Base-by-base conservation (phyloP, 2,113 vertebrate species). In the Emydura subglobosa region DNA sequence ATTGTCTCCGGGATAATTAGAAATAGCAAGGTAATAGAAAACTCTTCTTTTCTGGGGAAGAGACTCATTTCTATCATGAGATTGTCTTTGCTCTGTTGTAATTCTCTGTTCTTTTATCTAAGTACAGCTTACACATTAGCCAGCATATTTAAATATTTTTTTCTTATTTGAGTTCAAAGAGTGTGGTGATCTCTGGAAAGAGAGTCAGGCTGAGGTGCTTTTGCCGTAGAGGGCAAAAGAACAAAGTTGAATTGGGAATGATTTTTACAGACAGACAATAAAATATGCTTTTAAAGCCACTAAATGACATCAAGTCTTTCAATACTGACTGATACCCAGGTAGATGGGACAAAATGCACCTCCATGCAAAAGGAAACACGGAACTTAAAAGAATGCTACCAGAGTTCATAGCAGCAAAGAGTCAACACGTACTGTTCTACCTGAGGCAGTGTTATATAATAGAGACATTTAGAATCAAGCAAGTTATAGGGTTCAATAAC, bases 381-480 rank as follows among this genome's bases (percentile, higher is more conserved):
- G 49, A 47, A 47, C 24, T 4, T 79, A 65, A 59, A 4, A 76
- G 4, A 5, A 21, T 53, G 10, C 49, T 61, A 54, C 1, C 90
- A 25, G 7, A 79, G 24, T 91, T 22, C 5, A 85, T 13, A 85
- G 2, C 1, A 61, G 4, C 42, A 90, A 42, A 61, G 22, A 12
- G 59, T 93, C 87, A 86, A 74, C 1, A 88, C 83, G 61, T 3
- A 81, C 1, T 39, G 4, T 10, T 91, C 88, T 9, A 25, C 14
- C 10, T 65, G 7, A 4, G 49, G 86, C 78, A 39, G 6, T 31
- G 11, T 57, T 50, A 68, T 8, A 83, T 0, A 1, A 82, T 0
- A 89, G n/a, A 34, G 17, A 10, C 89, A 79, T 39, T 86, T 79
- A 65, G n/a, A 84, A 59, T 82, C 17, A 65, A 82, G 72, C 22